A percentile compares a stretch with the other conserved stretches of the same genome.
These are phyloP conservation scores for Trissoscelio sp. DNA, from an alignment of 2,888 invertebrate species.

Conservation along the genomic window DNA sequence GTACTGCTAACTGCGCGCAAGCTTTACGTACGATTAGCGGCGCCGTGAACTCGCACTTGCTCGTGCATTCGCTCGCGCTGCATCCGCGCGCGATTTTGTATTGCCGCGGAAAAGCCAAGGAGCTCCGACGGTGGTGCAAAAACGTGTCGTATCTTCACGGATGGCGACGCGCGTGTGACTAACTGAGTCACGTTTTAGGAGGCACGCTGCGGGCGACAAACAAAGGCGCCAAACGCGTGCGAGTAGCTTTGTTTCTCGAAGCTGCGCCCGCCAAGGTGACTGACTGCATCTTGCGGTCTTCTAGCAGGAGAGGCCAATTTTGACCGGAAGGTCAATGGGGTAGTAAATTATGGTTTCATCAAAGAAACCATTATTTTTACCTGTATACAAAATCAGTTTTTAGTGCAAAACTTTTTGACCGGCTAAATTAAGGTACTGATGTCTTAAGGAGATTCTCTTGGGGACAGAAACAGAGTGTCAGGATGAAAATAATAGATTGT, in stretches of 20 bases:
- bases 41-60: constrained; percentile 1
- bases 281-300: too few species aligned
- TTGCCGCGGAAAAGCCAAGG: constrained; percentile 3
- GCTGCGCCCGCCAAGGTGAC: neutral
- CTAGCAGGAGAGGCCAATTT: too few species aligned
- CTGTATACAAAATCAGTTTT: too few species aligned
- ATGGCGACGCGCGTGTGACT: constrained; percentile 37
- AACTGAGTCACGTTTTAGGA: constrained; percentile 35
- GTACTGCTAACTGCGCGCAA: constrained; percentile 10
- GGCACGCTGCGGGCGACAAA: constrained; percentile 6
- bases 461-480: too few species aligned
- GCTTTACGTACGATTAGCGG: constrained; percentile 28
- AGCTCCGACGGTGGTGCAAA: constrained; percentile 19
- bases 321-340: too few species aligned
- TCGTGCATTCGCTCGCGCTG: too few species aligned
- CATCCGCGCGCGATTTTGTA: constrained; percentile 3
- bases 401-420: too few species aligned
- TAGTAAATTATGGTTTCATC: too few species aligned
- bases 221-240: constrained; percentile 19
- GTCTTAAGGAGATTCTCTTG: too few species aligned
- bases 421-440: too few species aligned
- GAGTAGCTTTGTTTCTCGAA: constrained; percentile 20
- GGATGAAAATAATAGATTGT: too few species aligned
- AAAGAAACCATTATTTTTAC: too few species aligned
- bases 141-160: constrained; percentile 40